Conservation (phyloP, 2,113 vertebrate species). For the Lates calcarifer region DNA sequence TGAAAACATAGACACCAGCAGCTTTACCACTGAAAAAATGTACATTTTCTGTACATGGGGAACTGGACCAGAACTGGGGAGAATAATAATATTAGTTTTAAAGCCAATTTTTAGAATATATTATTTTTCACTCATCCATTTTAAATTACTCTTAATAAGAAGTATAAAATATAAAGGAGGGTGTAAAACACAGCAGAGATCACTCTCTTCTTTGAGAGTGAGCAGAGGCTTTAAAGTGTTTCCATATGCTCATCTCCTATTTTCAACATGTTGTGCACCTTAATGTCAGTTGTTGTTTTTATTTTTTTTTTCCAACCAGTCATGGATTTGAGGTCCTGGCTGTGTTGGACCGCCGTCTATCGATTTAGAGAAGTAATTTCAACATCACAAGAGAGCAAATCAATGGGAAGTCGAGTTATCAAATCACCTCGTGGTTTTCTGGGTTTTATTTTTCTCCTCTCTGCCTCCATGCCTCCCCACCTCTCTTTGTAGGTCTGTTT, state of each 20-base stretch:
- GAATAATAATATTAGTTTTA: not conserved
- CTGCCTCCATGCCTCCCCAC: not conserved
- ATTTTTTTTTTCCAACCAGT: not conserved
- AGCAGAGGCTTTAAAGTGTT: not conserved
- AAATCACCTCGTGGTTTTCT: conserved; percentile 55
- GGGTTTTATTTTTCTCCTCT: conserved; percentile 31
- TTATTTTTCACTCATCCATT: not conserved
- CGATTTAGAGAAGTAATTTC: conserved; percentile 72
- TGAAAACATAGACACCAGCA: not conserved
- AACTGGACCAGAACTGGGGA: not conserved
- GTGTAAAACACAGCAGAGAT: not conserved
- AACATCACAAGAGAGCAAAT: conserved; percentile 58
- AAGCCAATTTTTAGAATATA: not conserved
- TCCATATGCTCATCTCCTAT: not conserved
- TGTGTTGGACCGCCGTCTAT: conserved; percentile 29
- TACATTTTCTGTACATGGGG: not conserved
- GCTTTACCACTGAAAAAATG: not conserved
- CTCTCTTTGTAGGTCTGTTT: not conserved
- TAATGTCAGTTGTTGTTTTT: conserved; percentile 6
- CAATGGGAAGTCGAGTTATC: conserved; percentile 63
- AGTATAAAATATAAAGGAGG: not conserved
- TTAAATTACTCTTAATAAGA: not conserved
- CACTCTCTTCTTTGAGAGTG: not conserved
- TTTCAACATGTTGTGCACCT: not conserved
- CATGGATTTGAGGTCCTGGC: not conserved